Evolutionary conservation across 2,797 vertebrate species (phyloP).

Genomic region (Aeoliscus strigatus): DNA sequence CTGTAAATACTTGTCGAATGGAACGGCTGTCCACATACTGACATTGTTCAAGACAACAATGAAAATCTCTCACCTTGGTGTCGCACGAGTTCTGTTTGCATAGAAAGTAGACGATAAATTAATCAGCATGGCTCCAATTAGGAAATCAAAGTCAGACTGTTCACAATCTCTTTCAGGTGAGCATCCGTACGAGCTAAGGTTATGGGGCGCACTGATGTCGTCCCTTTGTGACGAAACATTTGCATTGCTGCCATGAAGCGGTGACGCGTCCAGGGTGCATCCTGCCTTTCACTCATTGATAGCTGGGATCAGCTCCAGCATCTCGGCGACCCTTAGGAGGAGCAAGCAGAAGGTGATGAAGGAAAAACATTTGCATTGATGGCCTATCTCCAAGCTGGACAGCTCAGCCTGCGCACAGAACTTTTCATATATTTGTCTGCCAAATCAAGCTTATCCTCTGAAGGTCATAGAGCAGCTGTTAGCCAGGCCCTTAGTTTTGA

Average conservation of each 20-base stretch:
- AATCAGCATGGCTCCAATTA: conserved; percentile 13
- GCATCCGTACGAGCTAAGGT: conserved; percentile 1
- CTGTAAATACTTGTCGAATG: too few species aligned
- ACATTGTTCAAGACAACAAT: neutral
- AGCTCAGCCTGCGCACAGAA: neutral
- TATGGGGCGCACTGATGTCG: neutral
- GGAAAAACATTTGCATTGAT: conserved; percentile 57
- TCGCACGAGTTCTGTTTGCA: neutral
- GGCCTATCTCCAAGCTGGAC: conserved; percentile 5
- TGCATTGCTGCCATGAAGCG: too few species aligned
- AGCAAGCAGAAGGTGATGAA: neutral
- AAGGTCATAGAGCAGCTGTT: conserved; percentile 6
- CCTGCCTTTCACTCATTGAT: too few species aligned
- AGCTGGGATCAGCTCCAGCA: too few species aligned
- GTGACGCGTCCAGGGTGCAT: too few species aligned
- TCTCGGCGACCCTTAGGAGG: too few species aligned
- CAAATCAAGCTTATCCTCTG: conserved; percentile 55
- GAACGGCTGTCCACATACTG: too few species aligned
- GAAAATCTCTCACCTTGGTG: conserved; percentile 42
- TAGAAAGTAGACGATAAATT: conserved; percentile 3
- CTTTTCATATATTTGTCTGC: conserved; percentile 59
- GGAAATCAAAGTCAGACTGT: neutral
- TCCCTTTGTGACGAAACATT: too few species aligned
- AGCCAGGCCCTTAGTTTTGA: too few species aligned
- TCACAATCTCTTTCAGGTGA: conserved; percentile 10